Evolutionary conservation across 2,888 invertebrate genomes (phyloP), one percentile per base, ranked within the genome.

Genomic region (Lasioglossum pauxillum): DNA sequence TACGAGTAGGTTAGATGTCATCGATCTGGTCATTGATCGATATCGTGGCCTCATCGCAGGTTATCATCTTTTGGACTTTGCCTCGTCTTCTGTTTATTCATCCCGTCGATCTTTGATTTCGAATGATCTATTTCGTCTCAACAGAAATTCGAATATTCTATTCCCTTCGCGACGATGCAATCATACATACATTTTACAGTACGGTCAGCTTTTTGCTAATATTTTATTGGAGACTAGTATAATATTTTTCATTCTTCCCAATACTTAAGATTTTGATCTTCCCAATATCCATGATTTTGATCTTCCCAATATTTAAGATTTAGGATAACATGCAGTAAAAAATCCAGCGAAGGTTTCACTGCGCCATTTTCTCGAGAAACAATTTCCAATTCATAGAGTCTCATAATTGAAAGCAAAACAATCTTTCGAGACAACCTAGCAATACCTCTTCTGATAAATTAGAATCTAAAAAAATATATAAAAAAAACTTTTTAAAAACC

Each of bases 1-100:
- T 76, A 64, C 80, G 64, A 67, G 53, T 38, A 49, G 57, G 64
- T 38, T 46, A 80, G 78, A 90, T 85, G 57, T n/a, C 73, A 88
- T 88, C 90, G 79, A 88, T 88, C 82, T 78, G 80, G 80, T 80
- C 83, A 83, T 89, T 71, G 76, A 89, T 90, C 87, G 82, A 87
- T 76, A 89, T 89, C 84, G 60, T 16, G 14, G 38, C n/a, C 78
- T 16, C 53, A 69, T 69, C 71, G 69, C 31, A 38, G 31, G 5
- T 86, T 75, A 87, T 87, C 86, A 46, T 38, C 41, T 14, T 19
- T 46, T 72, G 86, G 86, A 86, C 86, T 86, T 87, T 86, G 86
- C 3, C 19, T 76, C 69, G 41, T 46, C 46, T 35, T 71, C 60
- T 27, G 44, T 82, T 76, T 57, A 35, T 53, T 74, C 60, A 75